These are phyloP conservation scores for Podarcis muralis DNA, from an alignment of 2,113 vertebrate genomes.

Conservation along the genomic window DNA sequence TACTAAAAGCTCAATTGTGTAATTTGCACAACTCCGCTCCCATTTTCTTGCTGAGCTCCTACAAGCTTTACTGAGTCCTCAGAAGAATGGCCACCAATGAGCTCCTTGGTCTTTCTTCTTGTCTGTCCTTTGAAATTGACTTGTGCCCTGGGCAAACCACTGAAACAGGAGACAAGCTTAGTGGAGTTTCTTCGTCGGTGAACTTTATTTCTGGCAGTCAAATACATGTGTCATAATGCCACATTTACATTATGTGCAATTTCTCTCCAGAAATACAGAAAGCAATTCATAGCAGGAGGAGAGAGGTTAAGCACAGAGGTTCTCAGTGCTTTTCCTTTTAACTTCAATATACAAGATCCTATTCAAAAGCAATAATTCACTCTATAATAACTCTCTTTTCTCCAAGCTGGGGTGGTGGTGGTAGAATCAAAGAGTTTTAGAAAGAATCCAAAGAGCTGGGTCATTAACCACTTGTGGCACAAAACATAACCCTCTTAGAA, in stretches of 20 bases:
- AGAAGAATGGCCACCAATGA: neutral
- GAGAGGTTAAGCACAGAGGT: neutral
- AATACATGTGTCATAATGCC: neutral
- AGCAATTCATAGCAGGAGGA: neutral
- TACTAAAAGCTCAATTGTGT: neutral
- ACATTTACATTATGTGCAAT: neutral
- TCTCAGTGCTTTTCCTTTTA: neutral
- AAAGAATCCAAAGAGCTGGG: neutral
- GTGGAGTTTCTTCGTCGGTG: neutral
- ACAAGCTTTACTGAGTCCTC: neutral
- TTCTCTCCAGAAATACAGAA: neutral
- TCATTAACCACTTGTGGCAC: neutral
- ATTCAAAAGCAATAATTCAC: slow-evolving; percentile 16
- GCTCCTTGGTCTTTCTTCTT: neutral
- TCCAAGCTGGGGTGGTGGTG: neutral
- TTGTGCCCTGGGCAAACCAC: neutral
- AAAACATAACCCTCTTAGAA: neutral
- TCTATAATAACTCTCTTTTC: neutral
- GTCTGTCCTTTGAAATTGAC: neutral
- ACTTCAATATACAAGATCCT: neutral
- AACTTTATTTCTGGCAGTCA: neutral
- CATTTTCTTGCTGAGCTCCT: neutral
- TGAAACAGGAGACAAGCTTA: neutral
- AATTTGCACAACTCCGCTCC: neutral
- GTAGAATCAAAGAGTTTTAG: neutral